Base-by-base conservation (phyloP, 2,888 invertebrate species). In the Punctoribates punctum region DNA sequence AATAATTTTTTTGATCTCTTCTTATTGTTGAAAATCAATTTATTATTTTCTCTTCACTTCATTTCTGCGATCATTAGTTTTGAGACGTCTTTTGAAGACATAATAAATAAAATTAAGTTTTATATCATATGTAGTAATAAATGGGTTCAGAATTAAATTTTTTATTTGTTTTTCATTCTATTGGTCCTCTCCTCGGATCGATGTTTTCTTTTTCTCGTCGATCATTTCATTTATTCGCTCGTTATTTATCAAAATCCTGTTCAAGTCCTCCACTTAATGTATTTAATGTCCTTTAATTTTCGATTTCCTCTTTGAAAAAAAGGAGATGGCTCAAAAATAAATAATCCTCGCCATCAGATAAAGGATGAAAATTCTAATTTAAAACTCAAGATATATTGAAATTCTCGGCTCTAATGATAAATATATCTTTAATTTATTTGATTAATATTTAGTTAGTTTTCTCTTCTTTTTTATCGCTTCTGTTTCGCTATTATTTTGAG, bases 11-110 rank as follows among this genome's bases (percentile, higher is more conserved):
- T 51, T 34, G 5, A 8, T 5, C 42, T 42, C 11, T 60, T 29
- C 15, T 60, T 27, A 29, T 60, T 29, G 60, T 29, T 60, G 60
- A 60, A 54, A 60, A 60, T 60, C 60, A 60, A 60, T 60, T 60
- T 60, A 60, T 60, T 60, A 60, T 60, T 29, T 60, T 27, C 60
- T 60, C 29, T 60, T 60, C 60, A 60, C 60, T 60, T 60, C 60
- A 60, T 60, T 60, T 17, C 15, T 60, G 2, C 23, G 60, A 60
- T 60, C 60, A 60, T 60, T 60, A 60, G 60, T 60, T 60, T 51
- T 29, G 27, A 60, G 60, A 27, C 60, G 6, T 15, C 23, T 27
- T 60, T 57, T 57, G 13, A 23, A 29, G 11, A 60, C 27, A 60
- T 60, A 60, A 29, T 60, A 60, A 60, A 60, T 60, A 60, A 60